Percentiles rank a stretch among this genome's conserved stretches.
Evolutionary conservation across 2,113 vertebrate genomes (phyloP).

Genomic region (Pipra filicauda): DNA sequence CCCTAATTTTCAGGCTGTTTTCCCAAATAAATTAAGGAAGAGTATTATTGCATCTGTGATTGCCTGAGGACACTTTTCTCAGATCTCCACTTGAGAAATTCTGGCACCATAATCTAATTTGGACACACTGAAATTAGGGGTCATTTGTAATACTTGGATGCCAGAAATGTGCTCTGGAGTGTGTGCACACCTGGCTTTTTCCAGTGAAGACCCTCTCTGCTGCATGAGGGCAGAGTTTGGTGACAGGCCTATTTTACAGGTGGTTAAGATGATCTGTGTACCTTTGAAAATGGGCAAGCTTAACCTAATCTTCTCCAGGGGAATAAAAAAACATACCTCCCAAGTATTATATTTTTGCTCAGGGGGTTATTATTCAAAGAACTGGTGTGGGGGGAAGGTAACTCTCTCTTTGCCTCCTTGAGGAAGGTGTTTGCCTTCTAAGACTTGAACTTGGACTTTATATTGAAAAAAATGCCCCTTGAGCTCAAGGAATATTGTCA

Average conservation of each 20-base stretch:
- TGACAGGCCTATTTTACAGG: background rate
- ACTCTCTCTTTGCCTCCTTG: fast-evolving
- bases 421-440: background rate
- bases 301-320: background rate
- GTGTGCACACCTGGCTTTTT: background rate
- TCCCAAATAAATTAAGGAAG: background rate
- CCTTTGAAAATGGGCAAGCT: background rate
- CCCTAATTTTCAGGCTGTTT: background rate
- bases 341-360: background rate
- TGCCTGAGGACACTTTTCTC: background rate
- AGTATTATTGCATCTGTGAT: background rate
- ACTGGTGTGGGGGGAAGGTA: background rate
- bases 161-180: background rate
- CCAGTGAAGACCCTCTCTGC: background rate
- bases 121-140: background rate
- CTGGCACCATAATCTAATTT: background rate
- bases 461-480: background rate
- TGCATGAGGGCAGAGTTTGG: background rate
- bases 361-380: background rate
- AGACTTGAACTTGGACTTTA: background rate
- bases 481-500: background rate
- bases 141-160: background rate
- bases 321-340: background rate
- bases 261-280: background rate
- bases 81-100: background rate